A percentile compares a stretch with the other conserved stretches of the same genome.
These are phyloP conservation scores for Zoroaster sp. DNA, from an alignment of 53 echinoderm and acorn worm species.

Conservation along the genomic window DNA sequence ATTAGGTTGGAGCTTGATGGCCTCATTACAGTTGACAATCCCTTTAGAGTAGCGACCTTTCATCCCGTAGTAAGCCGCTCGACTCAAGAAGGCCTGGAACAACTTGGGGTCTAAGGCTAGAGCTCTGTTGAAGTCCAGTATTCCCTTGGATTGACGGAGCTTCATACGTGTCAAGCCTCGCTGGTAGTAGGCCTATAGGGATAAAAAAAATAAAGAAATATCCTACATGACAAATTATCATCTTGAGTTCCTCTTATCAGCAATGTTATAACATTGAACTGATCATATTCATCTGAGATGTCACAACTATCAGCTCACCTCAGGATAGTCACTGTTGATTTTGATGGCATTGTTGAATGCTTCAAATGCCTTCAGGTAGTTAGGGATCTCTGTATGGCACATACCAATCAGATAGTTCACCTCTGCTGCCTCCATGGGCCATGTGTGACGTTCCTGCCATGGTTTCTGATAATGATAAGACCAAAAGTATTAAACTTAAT, in stretches of 20 bases:
- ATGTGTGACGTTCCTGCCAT: slow-evolving; percentile 90
- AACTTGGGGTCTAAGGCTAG: slow-evolving; percentile 88
- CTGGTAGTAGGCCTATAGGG: slow-evolving; percentile 91
- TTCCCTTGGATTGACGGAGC: slow-evolving; percentile 91
- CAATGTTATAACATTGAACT: no score
- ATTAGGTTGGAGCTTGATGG: slow-evolving; percentile 86
- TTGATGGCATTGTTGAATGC: slow-evolving; percentile 98
- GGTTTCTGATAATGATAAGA: slow-evolving; percentile 71
- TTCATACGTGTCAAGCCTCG: slow-evolving; percentile 92
- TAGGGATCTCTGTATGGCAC: slow-evolving; percentile 97
- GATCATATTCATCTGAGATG: no score
- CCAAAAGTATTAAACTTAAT: background rate
- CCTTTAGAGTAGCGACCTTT: slow-evolving; percentile 95
- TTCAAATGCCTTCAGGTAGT: slow-evolving; percentile 92
- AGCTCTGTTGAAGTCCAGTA: slow-evolving; percentile 98
- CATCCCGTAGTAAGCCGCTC: slow-evolving; percentile 97
- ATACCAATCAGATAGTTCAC: slow-evolving; percentile 97
- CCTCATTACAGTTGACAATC: slow-evolving; percentile 97
- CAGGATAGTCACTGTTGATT: slow-evolving; percentile 92
- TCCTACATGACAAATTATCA: background rate
- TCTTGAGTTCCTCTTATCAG: background rate
- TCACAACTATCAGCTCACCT: slow-evolving; percentile 58
- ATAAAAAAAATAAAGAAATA: background rate
- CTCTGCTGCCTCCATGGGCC: slow-evolving; percentile 93
- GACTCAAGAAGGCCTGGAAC: slow-evolving; percentile 91